phyloP scores from a whole-genome alignment of 2,797 vertebrate species.

The Sebastes minor region DNA sequence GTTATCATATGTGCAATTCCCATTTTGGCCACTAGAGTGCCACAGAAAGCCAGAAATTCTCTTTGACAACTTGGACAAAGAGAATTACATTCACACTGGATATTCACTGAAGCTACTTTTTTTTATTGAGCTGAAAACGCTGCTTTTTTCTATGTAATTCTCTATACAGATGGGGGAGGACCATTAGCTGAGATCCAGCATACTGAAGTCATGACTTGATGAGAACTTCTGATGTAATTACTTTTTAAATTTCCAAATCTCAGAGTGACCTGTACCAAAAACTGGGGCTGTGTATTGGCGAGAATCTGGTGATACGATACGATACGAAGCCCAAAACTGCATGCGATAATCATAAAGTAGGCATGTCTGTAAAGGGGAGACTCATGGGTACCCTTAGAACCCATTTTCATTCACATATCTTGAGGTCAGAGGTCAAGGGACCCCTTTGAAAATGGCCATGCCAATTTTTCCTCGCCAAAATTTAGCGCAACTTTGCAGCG shows the following conservation, averaged over 20 bases:
- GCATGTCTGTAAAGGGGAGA: no score
- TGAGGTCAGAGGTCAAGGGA: no score
- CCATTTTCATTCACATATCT: no score
- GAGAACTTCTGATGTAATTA: not conserved
- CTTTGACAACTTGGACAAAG: constrained; percentile 30
- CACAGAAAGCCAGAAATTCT: constrained; percentile 49
- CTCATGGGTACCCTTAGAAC: no score
- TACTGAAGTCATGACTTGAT: not conserved
- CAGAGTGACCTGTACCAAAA: not conserved
- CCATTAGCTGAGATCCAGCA: not conserved
- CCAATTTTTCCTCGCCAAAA: no score
- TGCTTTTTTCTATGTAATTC: not conserved
- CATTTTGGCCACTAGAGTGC: constrained; percentile 71
- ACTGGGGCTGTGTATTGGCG: no score
- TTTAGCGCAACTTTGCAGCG: fast-evolving
- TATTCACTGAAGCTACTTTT: not conserved
- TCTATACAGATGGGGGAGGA: not conserved
- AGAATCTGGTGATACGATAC: no score
- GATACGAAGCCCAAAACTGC: no score
- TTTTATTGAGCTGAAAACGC: not conserved
- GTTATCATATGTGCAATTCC: constrained; percentile 14
- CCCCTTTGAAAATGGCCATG: no score
- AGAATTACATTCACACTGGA: not conserved
- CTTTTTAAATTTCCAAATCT: not conserved
- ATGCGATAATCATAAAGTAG: fast-evolving